Base-by-base conservation (phyloP, 2,888 invertebrate genomes). In the Spilosoma lubricipeda region DNA sequence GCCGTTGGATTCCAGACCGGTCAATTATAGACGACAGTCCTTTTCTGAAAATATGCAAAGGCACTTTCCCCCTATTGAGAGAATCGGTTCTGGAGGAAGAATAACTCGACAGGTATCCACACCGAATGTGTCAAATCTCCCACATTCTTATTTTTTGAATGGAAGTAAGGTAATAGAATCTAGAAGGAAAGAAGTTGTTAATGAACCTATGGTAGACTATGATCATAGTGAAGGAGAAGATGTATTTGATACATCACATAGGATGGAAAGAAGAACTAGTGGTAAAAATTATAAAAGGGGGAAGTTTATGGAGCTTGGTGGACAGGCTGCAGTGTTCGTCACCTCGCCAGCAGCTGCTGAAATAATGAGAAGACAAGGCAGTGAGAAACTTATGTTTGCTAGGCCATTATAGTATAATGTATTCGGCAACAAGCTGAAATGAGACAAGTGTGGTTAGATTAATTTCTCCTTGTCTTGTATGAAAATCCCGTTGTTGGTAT, bases 181-280 rank as follows among this genome's bases (percentile, higher is more conserved):
- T 45, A 90, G 93, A 82, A 92, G 93, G 84, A 94, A 93, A 80
- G 95, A 94, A 72, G 89, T 91, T 0, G 72, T 92, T 0, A 92
- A 91, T 69, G 96, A 96, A 78, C 96, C 96, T 9, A 91, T 94
- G 86, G 89, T 96, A 0, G 96, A 96, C 79, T 96, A 96, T 74
- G 96, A 96, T 77, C 94, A 95, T 69, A 95, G 95, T 83, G 96
- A 96, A 79, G 92, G 91, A 0, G 96, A 96, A 71, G 96, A 96
- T 78, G 90, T 93, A 0, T 95, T 95, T 75, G 95, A 95, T 79
- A 92, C 93, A 0, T 33, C 85, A 0, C 85, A 85, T 48, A 92
- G 93, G 68, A 85, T 94, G 67, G 91, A 93, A 72, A 92, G 92
- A 70, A 88, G 93, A 73, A 82, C 90, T 0, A 94, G 92, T 82